phyloP scores from a whole-genome alignment of 2,113 vertebrate genomes.

The Montifringilla adamsi region DNA sequence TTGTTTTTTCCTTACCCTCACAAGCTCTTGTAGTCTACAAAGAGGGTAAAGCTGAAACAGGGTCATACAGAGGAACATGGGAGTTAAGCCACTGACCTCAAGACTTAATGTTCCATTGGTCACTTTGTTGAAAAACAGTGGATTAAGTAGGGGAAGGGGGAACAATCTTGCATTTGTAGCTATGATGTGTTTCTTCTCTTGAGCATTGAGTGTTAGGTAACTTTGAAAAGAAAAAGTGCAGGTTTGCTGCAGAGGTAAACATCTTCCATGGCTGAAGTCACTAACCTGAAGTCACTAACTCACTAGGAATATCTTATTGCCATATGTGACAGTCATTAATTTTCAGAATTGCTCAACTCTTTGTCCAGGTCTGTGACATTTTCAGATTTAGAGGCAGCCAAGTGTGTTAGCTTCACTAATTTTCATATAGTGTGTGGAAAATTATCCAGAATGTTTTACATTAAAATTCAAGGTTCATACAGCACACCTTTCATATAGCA shows the following conservation, averaged over 20 bases:
- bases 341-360: slow-evolving; percentile 3
- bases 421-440: slow-evolving; percentile 38
- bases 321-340: background rate
- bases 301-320: background rate
- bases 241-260: background rate
- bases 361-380: background rate
- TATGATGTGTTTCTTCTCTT: background rate
- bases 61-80: background rate
- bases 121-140: background rate
- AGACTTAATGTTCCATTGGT: background rate
- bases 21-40: background rate
- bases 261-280: background rate
- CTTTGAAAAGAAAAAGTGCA: background rate
- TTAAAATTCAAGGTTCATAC: slow-evolving; percentile 62
- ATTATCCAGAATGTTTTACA: slow-evolving; percentile 35
- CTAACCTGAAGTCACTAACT: background rate
- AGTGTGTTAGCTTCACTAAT: slow-evolving; percentile 27
- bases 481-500: slow-evolving; percentile 22
- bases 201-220: background rate
- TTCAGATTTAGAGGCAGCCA: slow-evolving; percentile 32
- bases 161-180: background rate
- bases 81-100: background rate
- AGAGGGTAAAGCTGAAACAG: background rate
- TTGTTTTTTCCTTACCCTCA: background rate
- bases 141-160: background rate